Base-by-base conservation (phyloP, 2,888 invertebrate species). In the Parascotia fuliginaria region DNA sequence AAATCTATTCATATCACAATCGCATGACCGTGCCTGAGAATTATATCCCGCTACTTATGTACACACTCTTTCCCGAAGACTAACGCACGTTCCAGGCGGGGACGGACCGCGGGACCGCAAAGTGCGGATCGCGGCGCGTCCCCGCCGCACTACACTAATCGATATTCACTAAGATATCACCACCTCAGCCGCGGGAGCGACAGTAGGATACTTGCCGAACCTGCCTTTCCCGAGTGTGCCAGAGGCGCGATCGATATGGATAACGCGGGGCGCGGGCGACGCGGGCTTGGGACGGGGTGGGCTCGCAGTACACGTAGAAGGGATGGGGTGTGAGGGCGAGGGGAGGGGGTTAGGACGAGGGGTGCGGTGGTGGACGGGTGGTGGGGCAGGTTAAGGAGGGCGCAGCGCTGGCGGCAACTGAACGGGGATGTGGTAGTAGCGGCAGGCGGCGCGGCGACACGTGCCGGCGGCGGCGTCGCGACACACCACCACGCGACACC, bases 361-460 rank as follows among this genome's bases (percentile, higher is more conserved):
- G 75, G 55, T 61, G 62, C 62, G 60, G 68, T 49, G 63, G 62
- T 61, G 70, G 73, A 67, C 60, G 60, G 67, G 73, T 62, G 65
- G 63, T 64, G 70, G 72, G 74, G 63, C 69, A 74, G 83, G 85
- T 88, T 91, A 92, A 60, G 92, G 92, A 64, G 92, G 92, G 62
- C 88, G 85, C 68, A 89, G 85, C 81, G 97, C 97, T 83, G 97
- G 96, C 83, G 97, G 97, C 94, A 97, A 93, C 84, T 95, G 95
- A 89, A 97, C 95, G 82, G 98, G 97, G 95, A 98, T 97, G 95
- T 98, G 98, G 95, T 98, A 98, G 95, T 97, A 98, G 95, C 98
- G 98, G 96, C 98, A 98, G 93, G 96, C 95, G 92, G 97, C 96
- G 92, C 98, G 96, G 88, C 96, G 95, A 93, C 98, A 98, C 92